Conservation (phyloP, 2,113 vertebrate species). For the Burhinus bistriatus region DNA sequence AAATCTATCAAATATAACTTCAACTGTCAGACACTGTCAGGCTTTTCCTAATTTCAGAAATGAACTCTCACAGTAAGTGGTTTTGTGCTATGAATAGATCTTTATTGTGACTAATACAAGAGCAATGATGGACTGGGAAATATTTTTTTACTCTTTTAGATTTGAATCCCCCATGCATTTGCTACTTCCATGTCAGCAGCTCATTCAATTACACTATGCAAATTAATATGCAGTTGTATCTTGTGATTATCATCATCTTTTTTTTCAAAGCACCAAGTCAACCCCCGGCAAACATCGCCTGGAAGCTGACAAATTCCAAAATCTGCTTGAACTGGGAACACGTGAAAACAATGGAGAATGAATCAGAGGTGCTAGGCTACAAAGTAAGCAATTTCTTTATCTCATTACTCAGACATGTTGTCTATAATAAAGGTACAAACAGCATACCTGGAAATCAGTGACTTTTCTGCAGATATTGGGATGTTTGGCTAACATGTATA, state of each 20-base stretch:
- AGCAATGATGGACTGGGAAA: not conserved
- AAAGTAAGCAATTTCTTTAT: conserved; percentile 77
- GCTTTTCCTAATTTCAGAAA: conserved; percentile 32
- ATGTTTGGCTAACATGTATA: not conserved
- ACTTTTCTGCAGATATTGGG: not conserved
- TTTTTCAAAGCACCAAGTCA: conserved; percentile 83
- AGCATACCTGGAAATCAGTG: not conserved
- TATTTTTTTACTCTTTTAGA: not conserved
- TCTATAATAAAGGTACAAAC: not conserved
- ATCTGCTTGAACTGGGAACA: conserved; percentile 90
- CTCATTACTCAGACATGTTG: not conserved
- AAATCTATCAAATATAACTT: not conserved
- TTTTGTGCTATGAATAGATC: conserved; percentile 15
- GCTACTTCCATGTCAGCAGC: not conserved
- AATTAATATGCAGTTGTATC: conserved; percentile 17
- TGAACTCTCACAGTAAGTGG: conserved; percentile 12
- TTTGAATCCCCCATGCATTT: not conserved
- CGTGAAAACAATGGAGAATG: conserved; percentile 88
- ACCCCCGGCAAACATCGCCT: conserved; percentile 84
- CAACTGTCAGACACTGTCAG: conserved; percentile 33
- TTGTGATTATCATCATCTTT: conserved; percentile 28
- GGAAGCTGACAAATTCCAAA: conserved; percentile 88
- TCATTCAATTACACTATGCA: not conserved
- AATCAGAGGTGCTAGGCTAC: conserved; percentile 89
- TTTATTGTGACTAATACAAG: conserved; percentile 1